phyloP scores from a whole-genome alignment of 2,113 vertebrate genomes.

The Diadophis punctatus region DNA sequence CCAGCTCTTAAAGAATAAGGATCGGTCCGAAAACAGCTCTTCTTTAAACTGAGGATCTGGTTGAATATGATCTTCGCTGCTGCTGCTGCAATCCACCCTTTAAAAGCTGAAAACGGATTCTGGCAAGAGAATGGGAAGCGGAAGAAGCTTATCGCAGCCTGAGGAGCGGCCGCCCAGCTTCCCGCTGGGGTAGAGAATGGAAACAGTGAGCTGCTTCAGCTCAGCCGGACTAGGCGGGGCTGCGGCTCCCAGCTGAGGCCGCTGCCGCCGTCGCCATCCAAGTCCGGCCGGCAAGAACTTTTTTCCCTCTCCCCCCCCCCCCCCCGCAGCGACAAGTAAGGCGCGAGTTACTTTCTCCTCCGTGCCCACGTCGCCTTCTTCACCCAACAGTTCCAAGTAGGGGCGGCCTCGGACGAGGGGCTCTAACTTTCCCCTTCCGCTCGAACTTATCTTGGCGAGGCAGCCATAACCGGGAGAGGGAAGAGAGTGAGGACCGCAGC shows the following conservation, averaged over 20 bases:
- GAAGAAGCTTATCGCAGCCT: conserved; percentile 19
- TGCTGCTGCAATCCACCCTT: neutral
- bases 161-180: neutral
- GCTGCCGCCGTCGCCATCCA: neutral
- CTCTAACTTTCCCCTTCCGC: conserved; percentile 70
- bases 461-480: neutral
- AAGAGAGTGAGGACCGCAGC: neutral
- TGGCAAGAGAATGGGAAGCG: neutral
- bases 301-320: neutral
- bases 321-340: conserved; percentile 31
- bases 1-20: neutral
- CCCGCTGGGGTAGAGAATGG: conserved; percentile 17
- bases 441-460: conserved; percentile 62
- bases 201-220: conserved; percentile 6
- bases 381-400: conserved; percentile 24
- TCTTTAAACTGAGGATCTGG: too few relatives aligned
- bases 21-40: neutral
- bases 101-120: neutral
- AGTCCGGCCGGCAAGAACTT: conserved; percentile 48
- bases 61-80: neutral
- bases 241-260: neutral
- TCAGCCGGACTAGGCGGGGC: conserved; percentile 71
- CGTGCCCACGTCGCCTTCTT: conserved; percentile 20
- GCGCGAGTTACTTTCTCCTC: neutral
- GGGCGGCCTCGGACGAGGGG: conserved; percentile 25